These are phyloP conservation scores for Nyleta sp. DNA, from an alignment of 2,888 invertebrate species.

Conservation along the genomic window DNA sequence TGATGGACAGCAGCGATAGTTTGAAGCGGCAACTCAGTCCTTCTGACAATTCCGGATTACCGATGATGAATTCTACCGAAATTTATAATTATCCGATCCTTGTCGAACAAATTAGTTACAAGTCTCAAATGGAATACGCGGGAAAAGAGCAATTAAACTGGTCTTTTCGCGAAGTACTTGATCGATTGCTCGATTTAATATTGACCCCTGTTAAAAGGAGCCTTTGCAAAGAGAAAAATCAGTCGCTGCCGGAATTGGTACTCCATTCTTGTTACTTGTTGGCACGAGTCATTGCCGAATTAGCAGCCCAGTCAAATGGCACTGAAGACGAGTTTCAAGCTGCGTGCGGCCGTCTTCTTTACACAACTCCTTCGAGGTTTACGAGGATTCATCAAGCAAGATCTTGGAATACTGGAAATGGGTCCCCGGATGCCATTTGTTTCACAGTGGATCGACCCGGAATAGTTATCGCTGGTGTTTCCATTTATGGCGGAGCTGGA, in stretches of 20 bases:
- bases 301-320: conserved; percentile 91
- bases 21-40: conserved; percentile 85
- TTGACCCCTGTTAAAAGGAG: conserved; percentile 89
- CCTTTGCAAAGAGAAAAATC: conserved; percentile 84
- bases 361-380: conserved; percentile 87
- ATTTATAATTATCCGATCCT: conserved; percentile 89
- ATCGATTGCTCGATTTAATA: conserved; percentile 91
- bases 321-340: conserved; percentile 90
- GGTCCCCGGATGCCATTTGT: conserved; percentile 97
- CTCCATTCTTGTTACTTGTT: conserved; percentile 90
- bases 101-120: conserved; percentile 90
- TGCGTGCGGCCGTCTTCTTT: conserved; percentile 87
- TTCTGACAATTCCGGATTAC: conserved; percentile 87
- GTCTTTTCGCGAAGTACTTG: conserved; percentile 92
- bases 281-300: conserved; percentile 93
- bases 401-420: conserved; percentile 98
- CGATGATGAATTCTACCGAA: conserved; percentile 87
- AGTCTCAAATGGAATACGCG: conserved; percentile 83
- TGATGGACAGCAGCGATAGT: conserved; percentile 82
- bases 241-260: conserved; percentile 85
- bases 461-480: conserved; percentile 94
- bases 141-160: conserved; percentile 83
- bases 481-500: conserved; percentile 94
- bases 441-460: conserved; percentile 96
- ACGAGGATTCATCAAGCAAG: conserved; percentile 94